These are phyloP conservation scores for Pimpla rufipes DNA, from an alignment of 2,888 invertebrate species.

Conservation along the genomic window DNA sequence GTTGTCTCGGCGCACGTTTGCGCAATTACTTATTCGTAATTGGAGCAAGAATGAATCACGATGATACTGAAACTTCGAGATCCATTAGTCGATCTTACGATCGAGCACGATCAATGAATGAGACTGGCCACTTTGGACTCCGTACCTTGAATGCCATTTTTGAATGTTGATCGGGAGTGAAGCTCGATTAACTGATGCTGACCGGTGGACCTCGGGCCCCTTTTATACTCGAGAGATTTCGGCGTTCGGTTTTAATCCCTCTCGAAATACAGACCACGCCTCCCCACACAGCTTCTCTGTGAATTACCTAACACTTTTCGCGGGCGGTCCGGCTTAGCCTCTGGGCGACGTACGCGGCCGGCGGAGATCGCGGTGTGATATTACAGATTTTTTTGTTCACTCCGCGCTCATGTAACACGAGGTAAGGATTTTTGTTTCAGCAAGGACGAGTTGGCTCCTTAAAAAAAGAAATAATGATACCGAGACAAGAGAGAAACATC, in stretches of 20 bases:
- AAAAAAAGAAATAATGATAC: neutral
- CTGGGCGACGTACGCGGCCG: neutral
- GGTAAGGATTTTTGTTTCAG: neutral
- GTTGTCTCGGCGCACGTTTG: too few relatives aligned
- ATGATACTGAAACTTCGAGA: neutral
- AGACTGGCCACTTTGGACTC: neutral
- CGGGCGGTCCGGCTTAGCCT: neutral
- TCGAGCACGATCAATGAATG: too few relatives aligned
- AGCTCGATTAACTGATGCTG: conserved; percentile 65
- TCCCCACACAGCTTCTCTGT: conserved; percentile 31
- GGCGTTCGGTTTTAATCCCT: conserved; percentile 40
- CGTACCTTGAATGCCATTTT: conserved; percentile 66
- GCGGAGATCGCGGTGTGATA: neutral
- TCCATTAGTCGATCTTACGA: too few relatives aligned
- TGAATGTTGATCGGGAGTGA: conserved; percentile 61
- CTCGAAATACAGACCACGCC: conserved; percentile 54
- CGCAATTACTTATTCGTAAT: too few relatives aligned
- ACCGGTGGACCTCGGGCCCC: conserved; percentile 27
- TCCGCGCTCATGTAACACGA: neutral
- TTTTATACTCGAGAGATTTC: conserved; percentile 60
- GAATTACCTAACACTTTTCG: conserved; percentile 59
- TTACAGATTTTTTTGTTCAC: neutral
- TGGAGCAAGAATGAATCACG: neutral
- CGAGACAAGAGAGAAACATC: too few relatives aligned
- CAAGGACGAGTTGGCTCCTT: neutral